These are phyloP conservation scores for rabbit (Oryctolagus cuniculus) DNA, from an alignment of 2,113 vertebrate species.

Conservation along the genomic window DNA sequence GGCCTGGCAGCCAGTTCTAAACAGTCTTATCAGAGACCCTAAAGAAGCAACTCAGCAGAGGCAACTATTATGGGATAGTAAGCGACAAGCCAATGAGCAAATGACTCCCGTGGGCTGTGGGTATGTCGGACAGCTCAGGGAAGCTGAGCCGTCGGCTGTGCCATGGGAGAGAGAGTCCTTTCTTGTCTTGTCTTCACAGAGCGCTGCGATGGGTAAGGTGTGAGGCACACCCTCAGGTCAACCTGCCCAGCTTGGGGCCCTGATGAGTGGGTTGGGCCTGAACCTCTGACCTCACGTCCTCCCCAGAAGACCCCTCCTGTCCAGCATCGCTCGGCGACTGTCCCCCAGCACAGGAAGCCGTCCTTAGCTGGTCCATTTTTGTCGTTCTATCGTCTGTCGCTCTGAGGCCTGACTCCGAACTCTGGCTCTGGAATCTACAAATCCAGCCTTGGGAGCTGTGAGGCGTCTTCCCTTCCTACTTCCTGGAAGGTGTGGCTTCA, in stretches of 20 bases:
- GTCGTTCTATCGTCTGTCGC: not conserved
- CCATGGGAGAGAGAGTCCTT: too few relatives aligned
- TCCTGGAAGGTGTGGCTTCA: conserved; percentile 4
- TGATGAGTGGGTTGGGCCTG: too few relatives aligned
- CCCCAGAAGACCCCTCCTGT: not conserved
- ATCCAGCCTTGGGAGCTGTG: not conserved
- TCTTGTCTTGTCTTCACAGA: not conserved
- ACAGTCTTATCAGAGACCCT: too few relatives aligned
- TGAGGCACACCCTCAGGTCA: not conserved
- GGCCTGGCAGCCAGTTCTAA: too few relatives aligned
- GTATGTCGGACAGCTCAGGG: too few relatives aligned
- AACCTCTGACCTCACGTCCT: not conserved
- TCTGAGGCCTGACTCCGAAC: not conserved
- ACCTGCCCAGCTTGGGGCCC: not conserved
- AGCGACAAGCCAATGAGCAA: too few relatives aligned
- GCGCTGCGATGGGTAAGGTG: not conserved
- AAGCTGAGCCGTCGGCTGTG: too few relatives aligned
- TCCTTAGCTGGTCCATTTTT: too few relatives aligned
- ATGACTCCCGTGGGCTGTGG: too few relatives aligned
- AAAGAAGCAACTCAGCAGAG: too few relatives aligned
- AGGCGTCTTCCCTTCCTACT: not conserved
- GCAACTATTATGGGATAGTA: too few relatives aligned
- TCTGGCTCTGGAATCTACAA: not conserved
- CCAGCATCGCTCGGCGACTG: not conserved
- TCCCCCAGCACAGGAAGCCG: not conserved